Evolutionary conservation across 2,888 invertebrate species (phyloP).

Genomic region (Hirudinaria manillensis): DNA sequence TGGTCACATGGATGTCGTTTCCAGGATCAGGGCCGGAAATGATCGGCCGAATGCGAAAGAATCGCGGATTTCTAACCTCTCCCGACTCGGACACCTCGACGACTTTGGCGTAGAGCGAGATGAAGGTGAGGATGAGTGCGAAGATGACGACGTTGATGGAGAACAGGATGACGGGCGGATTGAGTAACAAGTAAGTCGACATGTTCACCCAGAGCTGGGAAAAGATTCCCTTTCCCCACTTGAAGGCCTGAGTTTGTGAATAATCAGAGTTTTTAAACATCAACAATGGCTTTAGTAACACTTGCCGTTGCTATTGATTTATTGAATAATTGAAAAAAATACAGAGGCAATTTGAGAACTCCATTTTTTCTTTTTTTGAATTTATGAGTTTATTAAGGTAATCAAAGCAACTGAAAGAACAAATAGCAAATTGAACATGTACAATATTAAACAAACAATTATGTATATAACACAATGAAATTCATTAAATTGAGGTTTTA

Average conservation of each 20-base stretch:
- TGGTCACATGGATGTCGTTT: background rate
- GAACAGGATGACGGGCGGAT: conserved; percentile 29
- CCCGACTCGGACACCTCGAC: background rate
- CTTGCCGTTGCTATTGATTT: background rate
- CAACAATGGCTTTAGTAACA: background rate
- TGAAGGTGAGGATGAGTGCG: conserved; percentile 18
- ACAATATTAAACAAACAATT: no score
- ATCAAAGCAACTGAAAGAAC: no score
- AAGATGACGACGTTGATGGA: conserved; percentile 26
- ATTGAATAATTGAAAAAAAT: no score
- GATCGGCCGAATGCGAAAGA: no score
- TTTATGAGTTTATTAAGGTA: no score
- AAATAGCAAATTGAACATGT: no score
- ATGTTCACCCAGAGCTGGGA: conserved; percentile 20
- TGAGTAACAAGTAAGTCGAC: background rate
- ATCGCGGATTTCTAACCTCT: background rate
- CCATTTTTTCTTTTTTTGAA: no score
- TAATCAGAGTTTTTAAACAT: no score
- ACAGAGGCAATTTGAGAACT: no score
- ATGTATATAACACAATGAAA: no score
- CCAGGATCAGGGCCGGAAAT: background rate
- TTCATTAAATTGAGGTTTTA: no score
- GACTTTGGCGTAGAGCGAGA: conserved; percentile 20
- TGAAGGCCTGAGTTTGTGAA: background rate
- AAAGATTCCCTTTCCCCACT: background rate